Evolutionary conservation across 2,888 invertebrate genomes (phyloP), one percentile per base, ranked within the genome.

Genomic region (Caenorhabditis macrosperma): DNA sequence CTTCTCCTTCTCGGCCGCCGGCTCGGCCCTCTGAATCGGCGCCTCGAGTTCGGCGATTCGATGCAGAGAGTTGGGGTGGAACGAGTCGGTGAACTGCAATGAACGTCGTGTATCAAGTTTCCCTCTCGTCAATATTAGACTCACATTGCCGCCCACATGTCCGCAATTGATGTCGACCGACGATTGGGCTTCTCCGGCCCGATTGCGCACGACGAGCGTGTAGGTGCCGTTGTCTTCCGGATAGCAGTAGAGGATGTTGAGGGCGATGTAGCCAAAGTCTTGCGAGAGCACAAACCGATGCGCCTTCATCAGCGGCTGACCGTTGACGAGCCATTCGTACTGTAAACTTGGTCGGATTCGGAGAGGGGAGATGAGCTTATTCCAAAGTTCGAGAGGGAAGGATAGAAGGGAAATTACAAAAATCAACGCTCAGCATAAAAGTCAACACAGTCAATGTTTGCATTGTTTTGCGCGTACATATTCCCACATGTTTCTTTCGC

Each of bases 241-340:
- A 91, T 97, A 97, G 26, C 97, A 96, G 89, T 96, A 96, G 24
- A 97, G 93, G 61, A 99, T 94, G 91, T 98, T 98, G 66, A 99
- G 93, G 9, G 97, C 96, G 20, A 97, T 97, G 91, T 96, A 98
- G 76, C 97, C 97, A 92, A 98, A 97, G 91, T 98, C 97, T 88
- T 96, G 95, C 17, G 83, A 87, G 4, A 85, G 76, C 3, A 87
- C 96, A 90, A 96, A 97, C 86, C 97, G 94, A 84, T 92, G 92
- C 44, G 92, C 91, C 55, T 90, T 90, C 84, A 89, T 89, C 63
- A 99, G 94, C 80, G 95, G 94, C 91, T 95, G 94, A 66, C 96
- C 97, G 92, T 99, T 97, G 90, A 95, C 95, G 91, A 95, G 96
- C 98, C 98, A 99, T 92, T 97, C 97, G 81, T 96, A 94, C 89